phyloP scores from a whole-genome alignment of 2,113 vertebrate genomes.

The Macrotus californicus region DNA sequence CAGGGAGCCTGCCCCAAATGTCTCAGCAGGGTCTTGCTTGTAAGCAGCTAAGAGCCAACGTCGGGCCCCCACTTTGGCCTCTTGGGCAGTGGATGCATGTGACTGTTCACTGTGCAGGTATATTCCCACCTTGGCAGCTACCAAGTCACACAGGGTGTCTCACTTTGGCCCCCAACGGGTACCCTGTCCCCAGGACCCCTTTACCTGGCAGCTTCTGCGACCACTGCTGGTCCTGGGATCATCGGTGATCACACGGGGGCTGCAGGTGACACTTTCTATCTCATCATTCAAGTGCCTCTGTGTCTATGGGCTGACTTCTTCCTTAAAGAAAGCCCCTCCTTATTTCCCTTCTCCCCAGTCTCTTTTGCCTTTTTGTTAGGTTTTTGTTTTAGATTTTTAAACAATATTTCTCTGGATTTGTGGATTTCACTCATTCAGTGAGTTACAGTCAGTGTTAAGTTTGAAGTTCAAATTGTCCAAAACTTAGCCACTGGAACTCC shows the following conservation, averaged over 20 bases:
- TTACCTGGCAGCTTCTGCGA: accelerated
- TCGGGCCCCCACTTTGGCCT: not conserved
- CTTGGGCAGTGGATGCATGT: not conserved
- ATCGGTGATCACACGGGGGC: accelerated
- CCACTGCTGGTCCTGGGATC: accelerated
- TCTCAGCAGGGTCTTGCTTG: not conserved
- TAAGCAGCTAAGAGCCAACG: accelerated
- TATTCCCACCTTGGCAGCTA: too few relatives aligned
- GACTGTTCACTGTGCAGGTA: accelerated
- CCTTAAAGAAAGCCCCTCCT: not conserved
- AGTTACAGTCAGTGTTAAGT: not conserved
- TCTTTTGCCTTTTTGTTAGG: not conserved
- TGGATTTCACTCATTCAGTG: not conserved
- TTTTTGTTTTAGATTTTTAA: not conserved
- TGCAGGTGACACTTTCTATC: accelerated
- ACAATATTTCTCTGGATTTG: not conserved
- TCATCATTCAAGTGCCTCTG: accelerated
- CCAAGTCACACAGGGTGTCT: not conserved
- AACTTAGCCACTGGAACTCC: accelerated
- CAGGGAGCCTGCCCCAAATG: not conserved
- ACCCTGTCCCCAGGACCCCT: not conserved
- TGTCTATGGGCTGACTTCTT: accelerated
- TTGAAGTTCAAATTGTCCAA: not conserved
- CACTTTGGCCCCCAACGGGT: not conserved
- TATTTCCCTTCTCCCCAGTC: too few relatives aligned